Evolutionary conservation across 1,140 invertebrate genomes (phyloP).

Genomic region (Lordiphosa clarofinis): DNA sequence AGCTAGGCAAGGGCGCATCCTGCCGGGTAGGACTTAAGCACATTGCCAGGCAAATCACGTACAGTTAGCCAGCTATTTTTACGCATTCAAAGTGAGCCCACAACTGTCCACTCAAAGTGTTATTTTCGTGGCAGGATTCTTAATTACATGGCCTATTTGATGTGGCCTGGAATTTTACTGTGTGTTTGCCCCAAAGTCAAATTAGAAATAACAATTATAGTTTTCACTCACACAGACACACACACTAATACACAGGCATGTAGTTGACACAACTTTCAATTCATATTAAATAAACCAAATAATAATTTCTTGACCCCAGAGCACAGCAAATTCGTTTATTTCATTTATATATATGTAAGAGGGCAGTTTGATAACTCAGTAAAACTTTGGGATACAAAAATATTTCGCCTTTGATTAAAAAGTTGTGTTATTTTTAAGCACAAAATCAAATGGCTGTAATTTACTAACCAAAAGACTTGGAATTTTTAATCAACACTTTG

Average conservation of each 20-base stretch:
- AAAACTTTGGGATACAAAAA: too few relatives aligned
- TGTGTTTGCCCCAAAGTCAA: constrained; percentile 17
- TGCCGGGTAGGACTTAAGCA: constrained; percentile 1
- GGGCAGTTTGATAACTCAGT: too few relatives aligned
- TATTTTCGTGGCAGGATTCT: constrained; percentile 66
- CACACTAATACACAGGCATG: constrained; percentile 13
- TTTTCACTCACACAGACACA: constrained; percentile 28
- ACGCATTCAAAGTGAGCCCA: constrained; percentile 34
- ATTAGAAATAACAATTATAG: constrained; percentile 51
- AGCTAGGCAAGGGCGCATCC: constrained; percentile 27
- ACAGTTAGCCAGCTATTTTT: constrained; percentile 65
- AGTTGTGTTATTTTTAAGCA: too few relatives aligned
- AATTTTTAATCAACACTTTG: too few relatives aligned
- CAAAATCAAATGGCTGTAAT: too few relatives aligned
- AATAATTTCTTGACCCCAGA: constrained; percentile 47
- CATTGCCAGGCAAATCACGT: constrained; percentile 64
- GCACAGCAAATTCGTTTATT: constrained; percentile 37
- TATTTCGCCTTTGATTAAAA: too few relatives aligned
- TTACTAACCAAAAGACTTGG: too few relatives aligned
- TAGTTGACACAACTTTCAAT: constrained; percentile 53
- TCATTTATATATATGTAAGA: constrained; percentile 32
- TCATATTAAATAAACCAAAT: constrained; percentile 75
- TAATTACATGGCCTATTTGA: constrained; percentile 57
- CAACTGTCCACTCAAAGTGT: constrained; percentile 74
- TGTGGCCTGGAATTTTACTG: constrained; percentile 18